Conservation (phyloP, 2,113 vertebrate species). For the Formicarius rufipectus region DNA sequence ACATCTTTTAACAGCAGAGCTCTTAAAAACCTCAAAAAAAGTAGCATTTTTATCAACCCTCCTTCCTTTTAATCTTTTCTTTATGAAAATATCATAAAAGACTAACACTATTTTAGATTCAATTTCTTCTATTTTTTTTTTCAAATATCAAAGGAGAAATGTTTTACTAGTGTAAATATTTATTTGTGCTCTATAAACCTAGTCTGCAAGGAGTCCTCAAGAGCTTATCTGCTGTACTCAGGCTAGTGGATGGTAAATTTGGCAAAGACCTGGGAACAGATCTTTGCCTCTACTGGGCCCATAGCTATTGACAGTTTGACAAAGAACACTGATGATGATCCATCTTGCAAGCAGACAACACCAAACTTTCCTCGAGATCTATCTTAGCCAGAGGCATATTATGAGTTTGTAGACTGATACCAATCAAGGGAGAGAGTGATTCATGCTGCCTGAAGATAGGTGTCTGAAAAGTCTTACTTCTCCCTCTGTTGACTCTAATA, state of each 20-base stretch:
- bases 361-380: not conserved
- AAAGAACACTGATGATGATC: not conserved
- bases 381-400: not conserved
- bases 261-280: not conserved
- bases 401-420: not conserved
- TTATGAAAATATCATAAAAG: not conserved
- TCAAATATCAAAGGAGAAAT: not conserved
- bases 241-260: not conserved
- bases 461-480: not conserved
- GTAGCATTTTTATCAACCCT: fast-evolving
- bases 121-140: not conserved
- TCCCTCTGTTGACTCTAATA: not conserved
- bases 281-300: not conserved
- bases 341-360: not conserved
- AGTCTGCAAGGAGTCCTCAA: not conserved
- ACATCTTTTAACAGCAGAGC: not conserved
- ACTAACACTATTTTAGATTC: not conserved
- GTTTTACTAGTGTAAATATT: not conserved
- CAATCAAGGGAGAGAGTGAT: not conserved
- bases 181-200: not conserved
- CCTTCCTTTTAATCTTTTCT: not conserved
- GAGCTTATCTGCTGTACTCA: not conserved
- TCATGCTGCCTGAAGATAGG: not conserved
- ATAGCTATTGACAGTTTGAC: not conserved
- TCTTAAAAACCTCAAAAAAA: not conserved